Conservation (phyloP, 2,113 vertebrate genomes). For the Vulpes vulpes region DNA sequence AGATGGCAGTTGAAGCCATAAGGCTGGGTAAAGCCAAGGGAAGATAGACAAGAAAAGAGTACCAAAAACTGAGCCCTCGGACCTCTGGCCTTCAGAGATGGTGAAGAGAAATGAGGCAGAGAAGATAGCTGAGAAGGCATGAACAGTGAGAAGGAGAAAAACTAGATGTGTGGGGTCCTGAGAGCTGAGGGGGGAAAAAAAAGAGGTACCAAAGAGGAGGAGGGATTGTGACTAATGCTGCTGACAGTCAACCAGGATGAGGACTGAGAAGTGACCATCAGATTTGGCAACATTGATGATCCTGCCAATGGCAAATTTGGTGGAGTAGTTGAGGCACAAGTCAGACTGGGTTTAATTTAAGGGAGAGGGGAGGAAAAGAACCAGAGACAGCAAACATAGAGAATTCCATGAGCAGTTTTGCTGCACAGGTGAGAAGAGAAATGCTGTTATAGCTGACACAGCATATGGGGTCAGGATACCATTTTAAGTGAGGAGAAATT, state of each 20-base stretch:
- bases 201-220: neutral
- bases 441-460: neutral
- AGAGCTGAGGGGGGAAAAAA: neutral
- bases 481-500: neutral
- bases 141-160: neutral
- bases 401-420: neutral
- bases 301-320: neutral
- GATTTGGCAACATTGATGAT: neutral
- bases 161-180: neutral
- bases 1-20: neutral
- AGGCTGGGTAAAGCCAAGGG: neutral
- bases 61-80: neutral
- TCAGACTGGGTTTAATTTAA: neutral
- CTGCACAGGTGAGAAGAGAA: neutral
- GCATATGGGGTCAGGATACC: neutral
- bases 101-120: neutral
- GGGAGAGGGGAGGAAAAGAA: neutral
- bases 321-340: neutral
- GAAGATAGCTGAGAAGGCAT: neutral
- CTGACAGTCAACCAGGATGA: neutral
- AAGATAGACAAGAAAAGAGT: neutral
- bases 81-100: neutral
- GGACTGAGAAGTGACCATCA: neutral
- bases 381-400: neutral
- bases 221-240: neutral